Base-by-base conservation (phyloP, 2,888 invertebrate genomes). In the Leucania comma region DNA sequence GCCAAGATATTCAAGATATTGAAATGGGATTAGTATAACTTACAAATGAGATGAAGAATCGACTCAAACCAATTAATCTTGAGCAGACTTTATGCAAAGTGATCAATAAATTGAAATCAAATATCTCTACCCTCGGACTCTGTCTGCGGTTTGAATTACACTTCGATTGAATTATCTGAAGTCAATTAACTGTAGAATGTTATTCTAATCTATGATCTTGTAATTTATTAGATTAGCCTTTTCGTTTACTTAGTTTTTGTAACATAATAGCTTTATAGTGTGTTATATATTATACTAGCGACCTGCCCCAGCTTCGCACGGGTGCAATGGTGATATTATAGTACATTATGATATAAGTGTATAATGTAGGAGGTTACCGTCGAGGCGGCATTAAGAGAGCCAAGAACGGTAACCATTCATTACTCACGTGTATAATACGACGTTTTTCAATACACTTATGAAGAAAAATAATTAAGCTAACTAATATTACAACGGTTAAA, bases 41-140 rank as follows among this genome's bases (percentile, higher is more conserved):
- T 50, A 50, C 68, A 35, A 50, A 71, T 54, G 29, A 68, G 59
- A 60, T 50, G 48, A 60, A 38, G 56, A 60, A 64, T 79, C 9
- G 58, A 14, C 58, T 62, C 35, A 24, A 75, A 65, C 57, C 63
- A 78, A 81, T 83, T 83, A 78, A 81, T 81, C 64, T 77, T 66
- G 56, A 22, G 29, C 62, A 66, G 60, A 29, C 26, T 29, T 38
- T 56, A 56, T 42, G 50, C 66, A 74, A 68, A 72, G 70, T 63
- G 42, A 69, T 75, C 82, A 54, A 61, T 77, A 58, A 72, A 77
- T 72, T 76, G 72, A 81, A 69, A 75, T 75, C 66, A 72, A 73
- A 79, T 78, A 69, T 74, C 75, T 72, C 64, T 62, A 70, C 51
- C 50, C 63, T 4, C 51, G 58, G 62, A 64, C 56, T 26, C 58